Base-by-base conservation (phyloP, 23 tunicate genomes). In the Clavelina lepadiformis region DNA sequence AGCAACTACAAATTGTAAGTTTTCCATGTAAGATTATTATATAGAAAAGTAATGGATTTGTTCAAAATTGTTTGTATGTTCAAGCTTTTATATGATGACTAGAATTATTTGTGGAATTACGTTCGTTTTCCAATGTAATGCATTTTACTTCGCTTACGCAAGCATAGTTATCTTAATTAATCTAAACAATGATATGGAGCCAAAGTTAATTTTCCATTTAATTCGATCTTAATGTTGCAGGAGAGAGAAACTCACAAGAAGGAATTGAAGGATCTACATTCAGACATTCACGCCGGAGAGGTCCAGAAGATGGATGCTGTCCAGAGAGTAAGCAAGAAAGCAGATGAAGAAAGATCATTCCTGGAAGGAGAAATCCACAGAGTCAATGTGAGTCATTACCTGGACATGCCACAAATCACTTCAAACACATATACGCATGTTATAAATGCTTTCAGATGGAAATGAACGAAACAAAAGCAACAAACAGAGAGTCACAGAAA, bases 311-410 rank as follows among this genome's bases (percentile, higher is more conserved):
- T 74, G 61, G 87, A 88, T 7, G 83, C 68, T 2, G 78, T 88
- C 36, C 86, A 80, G 67, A 74, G 56, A 34, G 82, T 88, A 51
- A 73, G 82, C 76, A 79, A 59, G 61, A 79, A 88, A 44, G 73
- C 79, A 0, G 68, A 72, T 51, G 87, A 88, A 22, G 96, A 88
- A 44, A 73, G 96, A 61, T 61, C 41, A 22, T 79, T 88, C 30
- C 67, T 88, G 58, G 96, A 88, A 53, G 72, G 96, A 35, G 96
- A 88, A 51, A 79, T 88, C 28, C 96, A 88, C 72, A 50, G 78
- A 24, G 46, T 88, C 11, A 79, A 88, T 38, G 96, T 88, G 26
- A 73, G 96, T 58, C 3, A 11, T 35, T 23, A 27, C 22, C 11
- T 11, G 15, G 49, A 41, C 11, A 41, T 41, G 15, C 49, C 15